A percentile compares a stretch with the other conserved stretches of the same genome.
These are phyloP conservation scores for Mantis religiosa DNA, from an alignment of 2,888 invertebrate species.

Conservation along the genomic window DNA sequence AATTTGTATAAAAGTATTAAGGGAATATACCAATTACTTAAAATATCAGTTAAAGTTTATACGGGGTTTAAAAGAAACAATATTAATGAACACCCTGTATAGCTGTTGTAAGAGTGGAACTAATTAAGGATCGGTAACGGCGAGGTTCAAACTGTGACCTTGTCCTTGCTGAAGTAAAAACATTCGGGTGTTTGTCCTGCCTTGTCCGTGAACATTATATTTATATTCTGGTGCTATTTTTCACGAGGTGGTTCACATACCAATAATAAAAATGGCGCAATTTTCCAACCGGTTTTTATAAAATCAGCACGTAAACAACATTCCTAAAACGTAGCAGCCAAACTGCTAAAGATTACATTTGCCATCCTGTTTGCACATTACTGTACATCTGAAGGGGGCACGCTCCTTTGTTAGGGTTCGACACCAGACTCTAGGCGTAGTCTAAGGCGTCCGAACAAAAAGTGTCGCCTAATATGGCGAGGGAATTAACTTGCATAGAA, in stretches of 20 bases:
- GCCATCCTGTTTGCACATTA: not conserved
- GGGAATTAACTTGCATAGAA: not conserved
- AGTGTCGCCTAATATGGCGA: not conserved
- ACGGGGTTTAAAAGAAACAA: too few species aligned
- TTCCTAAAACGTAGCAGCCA: not conserved
- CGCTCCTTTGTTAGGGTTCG: not conserved
- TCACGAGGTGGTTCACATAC: not conserved
- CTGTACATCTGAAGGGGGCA: not conserved
- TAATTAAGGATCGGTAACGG: not conserved
- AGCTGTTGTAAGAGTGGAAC: too few species aligned
- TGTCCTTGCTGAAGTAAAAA: not conserved
- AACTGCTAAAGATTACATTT: not conserved
- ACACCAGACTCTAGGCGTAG: too few species aligned
- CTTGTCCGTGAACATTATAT: not conserved
- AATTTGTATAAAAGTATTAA: too few species aligned
- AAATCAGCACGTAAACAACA: not conserved
- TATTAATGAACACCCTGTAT: too few species aligned
- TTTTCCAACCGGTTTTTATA: not conserved
- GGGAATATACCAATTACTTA: too few species aligned
- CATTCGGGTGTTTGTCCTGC: not conserved
- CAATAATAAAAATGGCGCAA: not conserved
- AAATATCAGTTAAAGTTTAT: too few species aligned
- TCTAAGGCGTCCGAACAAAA: not conserved
- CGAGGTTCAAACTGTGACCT: not conserved
- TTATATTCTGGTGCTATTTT: not conserved